Evolutionary conservation across 2,797 vertebrate species (phyloP), one percentile per base, ranked within the genome.

Genomic region (Chiroxiphia lanceolata): DNA sequence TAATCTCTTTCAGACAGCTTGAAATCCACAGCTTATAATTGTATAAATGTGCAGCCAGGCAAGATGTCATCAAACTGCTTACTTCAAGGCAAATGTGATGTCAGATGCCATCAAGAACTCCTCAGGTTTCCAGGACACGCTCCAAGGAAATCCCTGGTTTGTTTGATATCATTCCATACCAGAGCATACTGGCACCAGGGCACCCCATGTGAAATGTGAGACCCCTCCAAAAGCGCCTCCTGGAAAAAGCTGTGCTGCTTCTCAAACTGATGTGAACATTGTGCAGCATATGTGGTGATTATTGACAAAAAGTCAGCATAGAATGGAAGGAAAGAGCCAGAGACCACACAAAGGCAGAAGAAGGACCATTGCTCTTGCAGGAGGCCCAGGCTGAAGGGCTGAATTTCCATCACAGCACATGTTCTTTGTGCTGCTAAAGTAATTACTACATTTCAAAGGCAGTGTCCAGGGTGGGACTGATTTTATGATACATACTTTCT

Each of bases 41-140:
- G 26, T 79, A 83, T 59, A 85, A 94, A 95, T 71, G 70, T 79
- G 77, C 77, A 92, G 34, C 53, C 71, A 87, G 76, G 56, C 36
- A 50, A 92, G 76, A 93, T 82, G 91, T 94, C 94, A 90, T 48
- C 64, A 90, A 90, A 94, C 96, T 17, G 48, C 68, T 90, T 89
- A 70, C 44, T 70, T 81, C 59, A 61, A 45, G 67, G 78, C 67
- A 83, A 94, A 65, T 6, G 27, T 51, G 79, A 80, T 65, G 80
- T 93, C 69, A 44, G 60, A 85, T 71, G 87, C 45, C 88, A 88
- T 36, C n/a, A 68, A 42, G 26, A 54, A 65, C 67, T 83, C 38
- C 81, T 92, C 69, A 57, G 13, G 42, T 93, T 94, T 95, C 74
- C 65, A 93, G 78, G 54, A 92, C 89, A 87, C 54, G 9, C 69